phyloP scores from a whole-genome alignment of 2,888 invertebrate genomes.

The Myopa testacea region DNA sequence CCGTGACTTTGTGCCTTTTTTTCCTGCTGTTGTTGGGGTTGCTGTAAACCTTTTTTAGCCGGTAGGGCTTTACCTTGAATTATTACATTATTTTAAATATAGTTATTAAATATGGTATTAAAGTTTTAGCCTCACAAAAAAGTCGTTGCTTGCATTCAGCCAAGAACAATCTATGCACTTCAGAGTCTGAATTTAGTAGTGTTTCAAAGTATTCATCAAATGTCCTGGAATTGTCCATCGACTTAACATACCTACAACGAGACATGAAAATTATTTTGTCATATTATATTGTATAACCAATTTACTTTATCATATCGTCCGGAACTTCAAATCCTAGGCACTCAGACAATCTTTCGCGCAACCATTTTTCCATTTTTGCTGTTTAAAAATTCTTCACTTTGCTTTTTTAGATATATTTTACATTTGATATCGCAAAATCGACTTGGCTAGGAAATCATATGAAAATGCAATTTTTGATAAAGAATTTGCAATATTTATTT shows the following conservation, averaged over 20 bases:
- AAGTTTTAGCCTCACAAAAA: constrained; percentile 64
- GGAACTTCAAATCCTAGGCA: constrained; percentile 78
- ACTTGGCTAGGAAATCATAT: no score
- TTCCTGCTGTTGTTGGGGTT: constrained; percentile 43
- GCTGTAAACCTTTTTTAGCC: constrained; percentile 49
- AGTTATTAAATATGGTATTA: neutral
- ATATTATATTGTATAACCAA: neutral
- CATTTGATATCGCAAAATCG: neutral
- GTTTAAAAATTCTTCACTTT: neutral
- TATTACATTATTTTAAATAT: neutral
- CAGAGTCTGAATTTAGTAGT: constrained; percentile 76
- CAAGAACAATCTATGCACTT: constrained; percentile 77
- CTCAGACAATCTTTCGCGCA: constrained; percentile 74
- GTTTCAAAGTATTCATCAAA: constrained; percentile 83
- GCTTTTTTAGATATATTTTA: neutral
- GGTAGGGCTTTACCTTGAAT: constrained; percentile 49
- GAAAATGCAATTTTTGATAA: no score
- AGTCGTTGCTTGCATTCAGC: constrained; percentile 72
- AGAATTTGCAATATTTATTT: no score
- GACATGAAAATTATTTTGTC: neutral
- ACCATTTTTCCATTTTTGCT: constrained; percentile 74
- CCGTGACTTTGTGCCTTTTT: constrained; percentile 46
- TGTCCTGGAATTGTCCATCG: constrained; percentile 78
- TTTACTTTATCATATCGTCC: constrained; percentile 77
- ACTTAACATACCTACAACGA: constrained; percentile 75